Conservation (phyloP, 2,113 vertebrate genomes). For the Leucopsar rothschildi region DNA sequence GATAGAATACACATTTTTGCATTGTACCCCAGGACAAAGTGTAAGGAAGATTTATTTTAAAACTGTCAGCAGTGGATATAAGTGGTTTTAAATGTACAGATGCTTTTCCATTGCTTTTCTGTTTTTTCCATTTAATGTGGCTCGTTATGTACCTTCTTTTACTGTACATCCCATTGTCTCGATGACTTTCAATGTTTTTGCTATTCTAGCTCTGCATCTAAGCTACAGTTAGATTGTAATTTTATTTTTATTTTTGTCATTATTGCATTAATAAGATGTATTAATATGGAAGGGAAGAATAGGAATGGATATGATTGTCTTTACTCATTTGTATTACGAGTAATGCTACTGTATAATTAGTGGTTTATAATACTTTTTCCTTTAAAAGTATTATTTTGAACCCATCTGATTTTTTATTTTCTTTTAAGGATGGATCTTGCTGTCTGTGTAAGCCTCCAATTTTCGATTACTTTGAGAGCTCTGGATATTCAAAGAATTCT, state of each 20-base stretch:
- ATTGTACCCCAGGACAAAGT: no score
- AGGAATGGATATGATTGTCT: neutral
- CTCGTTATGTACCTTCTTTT: neutral
- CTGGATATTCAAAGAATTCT: slow-evolving; percentile 3
- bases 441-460: neutral
- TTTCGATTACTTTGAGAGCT: neutral
- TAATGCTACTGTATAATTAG: slow-evolving; percentile 13
- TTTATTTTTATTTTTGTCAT: slow-evolving; percentile 10
- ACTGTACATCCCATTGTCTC: slow-evolving; percentile 39
- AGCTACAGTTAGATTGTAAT: neutral
- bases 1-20: no score
- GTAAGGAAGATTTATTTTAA: neutral
- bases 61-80: neutral
- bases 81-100: neutral
- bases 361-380: slow-evolving; percentile 10
- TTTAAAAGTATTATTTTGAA: slow-evolving; percentile 2
- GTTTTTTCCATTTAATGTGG: neutral
- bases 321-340: slow-evolving; percentile 35
- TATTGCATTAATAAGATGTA: neutral
- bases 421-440: neutral
- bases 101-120: neutral
- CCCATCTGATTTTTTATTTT: neutral
- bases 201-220: neutral
- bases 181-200: slow-evolving; percentile 35
- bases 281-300: slow-evolving; percentile 9